Conservation (phyloP, 2,797 vertebrate species). For the Atherinosoma microstoma region DNA sequence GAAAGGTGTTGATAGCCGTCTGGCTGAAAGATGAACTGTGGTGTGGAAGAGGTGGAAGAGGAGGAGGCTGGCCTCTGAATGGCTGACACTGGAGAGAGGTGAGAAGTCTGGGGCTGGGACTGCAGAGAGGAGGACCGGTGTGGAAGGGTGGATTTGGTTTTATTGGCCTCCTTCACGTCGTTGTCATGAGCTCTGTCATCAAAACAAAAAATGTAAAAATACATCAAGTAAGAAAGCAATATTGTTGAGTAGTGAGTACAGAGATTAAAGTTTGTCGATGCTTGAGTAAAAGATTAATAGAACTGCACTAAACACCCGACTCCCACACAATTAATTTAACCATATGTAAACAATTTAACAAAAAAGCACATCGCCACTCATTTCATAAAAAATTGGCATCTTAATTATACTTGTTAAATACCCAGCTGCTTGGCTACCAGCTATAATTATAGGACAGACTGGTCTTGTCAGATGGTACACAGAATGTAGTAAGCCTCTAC, state of each 20-base stretch:
- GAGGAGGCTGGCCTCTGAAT: conserved; percentile 76
- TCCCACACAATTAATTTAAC: conserved; percentile 26
- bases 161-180: conserved; percentile 88
- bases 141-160: conserved; percentile 85
- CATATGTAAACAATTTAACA: conserved; percentile 41
- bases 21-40: conserved; percentile 88
- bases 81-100: conserved; percentile 73
- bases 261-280: neutral
- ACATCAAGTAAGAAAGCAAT: neutral
- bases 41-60: conserved; percentile 73
- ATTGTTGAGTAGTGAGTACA: neutral
- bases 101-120: conserved; percentile 68
- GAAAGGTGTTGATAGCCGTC: conserved; percentile 80
- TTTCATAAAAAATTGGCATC: conserved; percentile 10
- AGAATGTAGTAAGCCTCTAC: neutral
- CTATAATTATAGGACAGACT: neutral
- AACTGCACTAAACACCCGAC: conserved; percentile 11
- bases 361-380: conserved; percentile 16
- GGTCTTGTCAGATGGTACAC: conserved; percentile 1
- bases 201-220: neutral
- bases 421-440: conserved; percentile 5
- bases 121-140: conserved; percentile 77
- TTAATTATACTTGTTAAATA: conserved; percentile 27
- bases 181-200: conserved; percentile 87
- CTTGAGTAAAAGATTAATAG: neutral